These are phyloP conservation scores for Anguilla pacifica DNA, from an alignment of 2,797 vertebrate species.

Conservation along the genomic window DNA sequence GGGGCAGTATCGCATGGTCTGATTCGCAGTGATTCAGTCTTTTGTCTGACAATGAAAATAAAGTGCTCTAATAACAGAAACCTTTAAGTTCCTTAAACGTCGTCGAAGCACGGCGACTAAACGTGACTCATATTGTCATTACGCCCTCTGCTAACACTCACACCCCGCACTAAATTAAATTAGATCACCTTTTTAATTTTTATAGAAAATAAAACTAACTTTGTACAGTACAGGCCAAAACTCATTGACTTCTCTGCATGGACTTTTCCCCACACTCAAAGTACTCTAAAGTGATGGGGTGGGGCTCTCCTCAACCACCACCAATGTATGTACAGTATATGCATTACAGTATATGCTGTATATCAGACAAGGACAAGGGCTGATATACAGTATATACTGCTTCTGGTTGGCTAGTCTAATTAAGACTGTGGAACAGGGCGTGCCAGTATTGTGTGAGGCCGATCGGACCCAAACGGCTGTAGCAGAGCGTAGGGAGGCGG, in stretches of 20 bases:
- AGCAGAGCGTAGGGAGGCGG: background rate
- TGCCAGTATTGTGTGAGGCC: background rate
- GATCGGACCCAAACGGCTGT: background rate
- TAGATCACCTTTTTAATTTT: background rate
- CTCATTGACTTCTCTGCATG: background rate
- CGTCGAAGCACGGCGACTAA: background rate
- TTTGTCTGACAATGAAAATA: conserved; percentile 31
- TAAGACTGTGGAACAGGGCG: background rate
- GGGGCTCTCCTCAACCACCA: too few relatives aligned
- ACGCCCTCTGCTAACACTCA: background rate
- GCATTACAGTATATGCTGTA: too few relatives aligned
- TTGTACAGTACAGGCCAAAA: background rate
- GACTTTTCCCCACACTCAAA: too few relatives aligned
- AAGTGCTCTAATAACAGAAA: conserved; percentile 36
- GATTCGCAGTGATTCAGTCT: conserved; percentile 21
- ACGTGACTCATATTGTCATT: conserved; percentile 18
- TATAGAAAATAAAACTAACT: background rate
- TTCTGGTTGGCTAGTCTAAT: background rate
- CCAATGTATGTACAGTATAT: too few relatives aligned
- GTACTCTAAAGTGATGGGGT: too few relatives aligned
- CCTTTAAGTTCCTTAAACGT: conserved; percentile 26
- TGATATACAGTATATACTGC: background rate
- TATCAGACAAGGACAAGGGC: too few relatives aligned
- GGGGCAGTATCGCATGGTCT: background rate
- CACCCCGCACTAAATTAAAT: background rate